Conservation (phyloP, 2,888 invertebrate genomes). For the Sympetrum striolatum region DNA sequence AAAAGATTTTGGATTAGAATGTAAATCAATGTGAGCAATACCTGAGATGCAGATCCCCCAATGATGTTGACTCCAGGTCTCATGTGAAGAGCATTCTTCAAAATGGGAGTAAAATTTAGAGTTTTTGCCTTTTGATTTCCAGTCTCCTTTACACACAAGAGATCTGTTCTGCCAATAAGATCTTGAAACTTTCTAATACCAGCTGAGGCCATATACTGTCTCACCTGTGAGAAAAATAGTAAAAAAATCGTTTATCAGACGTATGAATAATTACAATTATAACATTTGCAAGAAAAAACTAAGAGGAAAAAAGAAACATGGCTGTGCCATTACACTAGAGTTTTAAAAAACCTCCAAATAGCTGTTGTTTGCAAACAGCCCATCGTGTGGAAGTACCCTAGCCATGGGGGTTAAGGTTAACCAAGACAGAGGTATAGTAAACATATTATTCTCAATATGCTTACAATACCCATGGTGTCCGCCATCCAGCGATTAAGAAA, state of each 20-base stretch:
- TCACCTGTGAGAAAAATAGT: conserved; percentile 66
- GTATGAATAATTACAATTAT: not conserved
- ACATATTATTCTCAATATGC: too few species aligned
- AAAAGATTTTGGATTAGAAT: conserved; percentile 50
- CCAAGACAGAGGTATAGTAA: too few species aligned
- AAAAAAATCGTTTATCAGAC: not conserved
- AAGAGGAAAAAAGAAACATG: too few species aligned
- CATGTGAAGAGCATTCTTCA: conserved; percentile 89
- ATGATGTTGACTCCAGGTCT: conserved; percentile 88
- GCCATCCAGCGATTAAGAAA: too few species aligned
- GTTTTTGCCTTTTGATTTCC: conserved; percentile 81
- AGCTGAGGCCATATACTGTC: conserved; percentile 87
- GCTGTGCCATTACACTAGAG: too few species aligned
- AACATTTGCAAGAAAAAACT: not conserved
- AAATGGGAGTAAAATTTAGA: conserved; percentile 82
- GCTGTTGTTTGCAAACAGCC: too few species aligned
- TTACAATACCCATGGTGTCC: too few species aligned
- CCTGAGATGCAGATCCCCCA: conserved; percentile 85
- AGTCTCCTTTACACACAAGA: conserved; percentile 78
- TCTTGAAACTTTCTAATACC: conserved; percentile 90
- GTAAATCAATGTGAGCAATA: conserved; percentile 50
- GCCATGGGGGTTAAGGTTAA: too few species aligned
- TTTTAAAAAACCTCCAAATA: too few species aligned
- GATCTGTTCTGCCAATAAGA: conserved; percentile 89
- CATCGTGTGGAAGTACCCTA: too few species aligned